A percentile compares a stretch with the other conserved stretches of the same genome.
Evolutionary conservation across 2,888 invertebrate genomes (phyloP).

Genomic region (Aphidius colemani): DNA sequence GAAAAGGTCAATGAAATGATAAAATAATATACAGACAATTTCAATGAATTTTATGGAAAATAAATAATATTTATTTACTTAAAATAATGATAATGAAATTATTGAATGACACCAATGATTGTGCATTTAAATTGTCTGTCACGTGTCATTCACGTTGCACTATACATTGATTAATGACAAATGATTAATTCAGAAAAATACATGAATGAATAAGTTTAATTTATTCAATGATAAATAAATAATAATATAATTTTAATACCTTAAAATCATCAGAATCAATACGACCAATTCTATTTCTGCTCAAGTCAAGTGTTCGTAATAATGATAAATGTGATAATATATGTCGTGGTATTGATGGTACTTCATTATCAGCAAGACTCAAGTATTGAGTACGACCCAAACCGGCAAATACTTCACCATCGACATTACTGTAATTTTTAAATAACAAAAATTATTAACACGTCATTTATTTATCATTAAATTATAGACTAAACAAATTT

Average conservation of each 20-base stretch:
- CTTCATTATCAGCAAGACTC: conserved; percentile 79
- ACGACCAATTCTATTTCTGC: conserved; percentile 76
- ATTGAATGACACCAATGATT: conserved; percentile 6
- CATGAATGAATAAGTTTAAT: neutral
- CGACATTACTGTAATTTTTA: conserved; percentile 68
- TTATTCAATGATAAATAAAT: neutral
- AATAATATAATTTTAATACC: conserved; percentile 58
- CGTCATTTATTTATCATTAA: no score
- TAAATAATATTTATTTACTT: neutral
- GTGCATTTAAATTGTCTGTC: conserved; percentile 8
- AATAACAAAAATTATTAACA: neutral
- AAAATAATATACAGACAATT: no score
- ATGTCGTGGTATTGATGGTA: conserved; percentile 76
- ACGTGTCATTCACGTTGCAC: conserved; percentile 9
- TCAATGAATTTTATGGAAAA: neutral
- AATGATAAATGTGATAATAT: conserved; percentile 77
- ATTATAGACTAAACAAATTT: neutral
- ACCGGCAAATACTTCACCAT: conserved; percentile 76
- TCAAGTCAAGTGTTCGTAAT: conserved; percentile 80
- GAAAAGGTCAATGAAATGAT: conserved; percentile 11
- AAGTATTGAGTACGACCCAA: conserved; percentile 75
- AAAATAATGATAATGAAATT: conserved; percentile 8
- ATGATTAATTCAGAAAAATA: conserved; percentile 5
- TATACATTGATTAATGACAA: conserved; percentile 10
- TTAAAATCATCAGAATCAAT: conserved; percentile 77